Base-by-base conservation (phyloP, 1,140 invertebrate genomes). In the Drosophila pseudoobscura region DNA sequence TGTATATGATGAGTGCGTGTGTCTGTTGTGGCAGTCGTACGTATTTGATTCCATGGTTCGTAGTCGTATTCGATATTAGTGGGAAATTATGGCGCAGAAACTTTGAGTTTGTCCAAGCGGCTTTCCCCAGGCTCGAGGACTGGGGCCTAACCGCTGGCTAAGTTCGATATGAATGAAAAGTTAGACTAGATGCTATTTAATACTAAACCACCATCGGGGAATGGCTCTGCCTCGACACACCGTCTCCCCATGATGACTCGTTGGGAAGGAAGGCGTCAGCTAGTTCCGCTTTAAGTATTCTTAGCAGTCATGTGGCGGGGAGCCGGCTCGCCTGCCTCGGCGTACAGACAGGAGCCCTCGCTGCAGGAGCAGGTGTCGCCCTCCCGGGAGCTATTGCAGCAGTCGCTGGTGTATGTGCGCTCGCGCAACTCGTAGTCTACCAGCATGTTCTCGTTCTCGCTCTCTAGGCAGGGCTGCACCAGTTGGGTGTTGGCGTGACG, bases 341-440 rank as follows among this genome's bases (percentile, higher is more conserved):
- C 91, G 54, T 92, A 92, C 26, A 92, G 60, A 46, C 90, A 91
- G 24, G 91, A 91, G 47, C 91, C 90, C 46, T 91, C 91, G 78
- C 91, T 92, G 74, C 91, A 92, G 41, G 91, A 92, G 75, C 91
- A 92, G 52, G 91, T 91, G 61, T 92, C 91, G 15, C 89, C 90
- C 39, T 91, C 91, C 13, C 89, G 78, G 17, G 90, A 91, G 51
- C 91, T 92, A 57, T 84, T 91, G 68, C 89, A 91, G 49, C 91
- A 91, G 56, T 91, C 91, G 55, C 90, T 91, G 43, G 88, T 78
- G 61, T 79, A 83, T 43, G 82, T 89, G 0, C 74, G 63, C 24
- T 71, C 55, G 15, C 71, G 61, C 43, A 73, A 69, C 55, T 89
- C 87, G 44, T 88, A 91, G 60, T 64, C 59, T 29, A 75, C 57